A percentile compares a stretch with the other conserved stretches of the same genome.
Conservation (phyloP, 2,888 invertebrate species). For the Chrysodeixis includens region DNA sequence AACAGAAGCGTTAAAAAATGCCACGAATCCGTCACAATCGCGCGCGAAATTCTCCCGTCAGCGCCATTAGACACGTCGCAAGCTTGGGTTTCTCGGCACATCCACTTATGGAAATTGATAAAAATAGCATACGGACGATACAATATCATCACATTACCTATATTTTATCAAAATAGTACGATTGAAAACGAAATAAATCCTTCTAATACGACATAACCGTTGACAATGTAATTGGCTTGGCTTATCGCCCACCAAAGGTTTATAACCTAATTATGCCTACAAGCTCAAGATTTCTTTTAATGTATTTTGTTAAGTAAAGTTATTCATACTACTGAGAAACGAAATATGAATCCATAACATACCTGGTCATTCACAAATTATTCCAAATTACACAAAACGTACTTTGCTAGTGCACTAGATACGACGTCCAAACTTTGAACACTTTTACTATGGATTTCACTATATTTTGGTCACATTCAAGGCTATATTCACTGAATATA, state of each 20-base stretch:
- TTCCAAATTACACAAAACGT: slow-evolving; percentile 77
- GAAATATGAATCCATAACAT: slow-evolving; percentile 68
- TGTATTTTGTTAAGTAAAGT: slow-evolving; percentile 50
- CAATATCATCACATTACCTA: slow-evolving; percentile 67
- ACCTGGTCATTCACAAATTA: slow-evolving; percentile 88
- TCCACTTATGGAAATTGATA: slow-evolving; percentile 87
- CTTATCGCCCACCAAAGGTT: slow-evolving; percentile 85
- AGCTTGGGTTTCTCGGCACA: slow-evolving; percentile 85
- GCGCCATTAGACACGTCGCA: slow-evolving; percentile 90
- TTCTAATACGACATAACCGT: slow-evolving; percentile 66
- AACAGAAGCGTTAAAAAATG: slow-evolving; percentile 87
- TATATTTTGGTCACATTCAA: slow-evolving; percentile 65
- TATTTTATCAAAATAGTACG: slow-evolving; percentile 62
- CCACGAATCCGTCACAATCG: slow-evolving; percentile 89
- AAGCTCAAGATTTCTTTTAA: slow-evolving; percentile 59
- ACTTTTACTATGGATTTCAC: slow-evolving; percentile 66
- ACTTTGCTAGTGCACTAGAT: slow-evolving; percentile 75
- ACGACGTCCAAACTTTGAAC: slow-evolving; percentile 63
- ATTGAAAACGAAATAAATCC: slow-evolving; percentile 62
- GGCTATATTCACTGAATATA: slow-evolving; percentile 67
- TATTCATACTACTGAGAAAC: slow-evolving; percentile 60
- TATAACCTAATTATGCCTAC: slow-evolving; percentile 83
- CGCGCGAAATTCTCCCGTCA: slow-evolving; percentile 89
- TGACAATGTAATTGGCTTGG: slow-evolving; percentile 81
- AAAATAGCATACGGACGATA: slow-evolving; percentile 80